Conservation (phyloP, 2,797 vertebrate species). For the Sebastes iracundus region DNA sequence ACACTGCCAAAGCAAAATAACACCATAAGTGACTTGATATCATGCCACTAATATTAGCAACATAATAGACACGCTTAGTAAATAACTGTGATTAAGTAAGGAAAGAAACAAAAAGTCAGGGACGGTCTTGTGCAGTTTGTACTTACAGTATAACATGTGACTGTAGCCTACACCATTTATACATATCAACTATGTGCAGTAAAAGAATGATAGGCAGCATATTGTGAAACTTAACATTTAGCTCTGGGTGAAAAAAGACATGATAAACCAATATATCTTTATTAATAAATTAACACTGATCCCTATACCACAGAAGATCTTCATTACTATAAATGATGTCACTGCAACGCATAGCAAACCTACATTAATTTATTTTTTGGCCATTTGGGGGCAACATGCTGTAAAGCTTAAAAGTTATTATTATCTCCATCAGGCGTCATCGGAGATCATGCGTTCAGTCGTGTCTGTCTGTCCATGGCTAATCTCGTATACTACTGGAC, state of each 20-base stretch:
- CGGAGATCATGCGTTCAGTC: not conserved
- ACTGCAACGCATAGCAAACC: no score
- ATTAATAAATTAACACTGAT: not conserved
- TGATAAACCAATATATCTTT: not conserved
- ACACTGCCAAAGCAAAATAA: constrained; percentile 19
- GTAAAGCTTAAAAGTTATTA: not conserved
- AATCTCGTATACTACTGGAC: not conserved
- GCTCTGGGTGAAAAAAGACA: not conserved
- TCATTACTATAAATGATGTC: not conserved
- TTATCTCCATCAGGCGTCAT: not conserved
- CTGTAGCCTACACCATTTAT: not conserved
- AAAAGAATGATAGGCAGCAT: not conserved
- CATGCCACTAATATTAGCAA: constrained; percentile 16
- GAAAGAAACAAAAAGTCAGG: not conserved
- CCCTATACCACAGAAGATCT: not conserved
- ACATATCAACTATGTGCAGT: not conserved
- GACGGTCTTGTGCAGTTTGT: not conserved
- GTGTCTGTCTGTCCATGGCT: not conserved
- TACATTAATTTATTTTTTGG: not conserved
- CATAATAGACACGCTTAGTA: not conserved
- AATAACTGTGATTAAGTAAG: not conserved
- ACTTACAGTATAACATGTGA: not conserved
- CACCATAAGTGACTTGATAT: constrained; percentile 3
- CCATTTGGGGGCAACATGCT: not conserved
- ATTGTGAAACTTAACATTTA: not conserved